Evolutionary conservation across 1,140 invertebrate species (phyloP), one percentile per base, ranked within the genome.

Genomic region (Branchinecta lynchi): DNA sequence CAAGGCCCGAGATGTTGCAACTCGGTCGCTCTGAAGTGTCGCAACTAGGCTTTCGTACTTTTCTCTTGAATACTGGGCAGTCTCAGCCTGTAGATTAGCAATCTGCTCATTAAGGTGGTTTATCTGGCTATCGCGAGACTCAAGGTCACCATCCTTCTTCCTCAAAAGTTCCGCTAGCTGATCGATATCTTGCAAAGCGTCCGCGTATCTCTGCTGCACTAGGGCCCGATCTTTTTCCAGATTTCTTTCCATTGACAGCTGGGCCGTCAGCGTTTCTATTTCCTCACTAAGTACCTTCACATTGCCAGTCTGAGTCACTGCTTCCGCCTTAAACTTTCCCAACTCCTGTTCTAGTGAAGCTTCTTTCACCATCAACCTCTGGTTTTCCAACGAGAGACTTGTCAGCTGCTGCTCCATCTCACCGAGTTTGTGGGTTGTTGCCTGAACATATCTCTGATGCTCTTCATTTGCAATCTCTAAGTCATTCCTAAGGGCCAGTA

Each of bases 71-170:
- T 60, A 60, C 51, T 60, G 51, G 51, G 51, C 17, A 1, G 51
- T 20, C 51, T 60, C 51, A 3, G 17, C 12, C 17, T 60, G 12
- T 20, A 60, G 51, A 60, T 20, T 60, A 12, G 12, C 51, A 60
- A 60, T 60, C 17, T 60, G 51, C 51, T 60, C 51, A 60, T 60
- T 60, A 15, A 60, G 17, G 51, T 60, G 51, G 17, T 20, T 60
- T 60, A 60, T 60, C 17, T 60, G 12, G 12, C 12, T 15, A 20
- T 12, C 12, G 51, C 51, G 51, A 3, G 51, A 60, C 51, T 60
- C 51, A 1, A 60, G 6, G 17, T 60, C 51, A 60, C 12, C 17
- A 60, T 60, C 17, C 17, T 60, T 60, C 6, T 20, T 60, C 51
- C 51, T 60, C 6, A 60, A 60, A 60, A 60, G 12, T 12, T 60